phyloP scores from a whole-genome alignment of 1,140 invertebrate genomes.

The Drosophila orosa region DNA sequence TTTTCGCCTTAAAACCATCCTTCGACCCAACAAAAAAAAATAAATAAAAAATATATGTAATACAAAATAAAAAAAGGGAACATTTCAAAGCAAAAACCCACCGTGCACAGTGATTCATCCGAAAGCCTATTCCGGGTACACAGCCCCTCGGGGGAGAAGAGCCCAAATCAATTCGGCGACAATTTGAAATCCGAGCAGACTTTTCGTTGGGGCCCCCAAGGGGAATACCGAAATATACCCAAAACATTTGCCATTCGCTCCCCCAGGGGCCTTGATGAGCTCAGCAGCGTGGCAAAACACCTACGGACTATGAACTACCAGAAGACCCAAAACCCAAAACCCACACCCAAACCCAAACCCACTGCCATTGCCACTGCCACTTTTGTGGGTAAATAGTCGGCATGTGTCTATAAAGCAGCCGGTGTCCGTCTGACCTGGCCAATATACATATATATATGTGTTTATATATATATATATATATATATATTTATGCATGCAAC shows the following conservation, averaged over 20 bases:
- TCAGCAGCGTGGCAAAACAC: slow-evolving; percentile 55
- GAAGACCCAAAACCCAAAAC: slow-evolving; percentile 11
- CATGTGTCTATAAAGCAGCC: slow-evolving; percentile 59
- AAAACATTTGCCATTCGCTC: slow-evolving; percentile 27
- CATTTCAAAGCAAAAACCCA: slow-evolving; percentile 1
- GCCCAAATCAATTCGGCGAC: slow-evolving; percentile 18
- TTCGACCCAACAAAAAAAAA: neutral
- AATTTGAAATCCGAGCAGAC: slow-evolving; percentile 12
- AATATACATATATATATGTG: slow-evolving; percentile 35
- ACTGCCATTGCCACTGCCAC: slow-evolving; percentile 32
- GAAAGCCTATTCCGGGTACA: slow-evolving; percentile 2
- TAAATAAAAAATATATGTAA: neutral
- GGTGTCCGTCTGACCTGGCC: slow-evolving; percentile 27
- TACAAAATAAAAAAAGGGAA: neutral
- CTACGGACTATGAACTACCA: slow-evolving; percentile 7
- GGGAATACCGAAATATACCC: slow-evolving; percentile 15
- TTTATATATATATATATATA: neutral
- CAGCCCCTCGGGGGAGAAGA: slow-evolving; percentile 9
- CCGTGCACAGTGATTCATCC: neutral
- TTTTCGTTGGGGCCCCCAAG: slow-evolving; percentile 1
- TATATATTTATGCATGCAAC: slow-evolving; percentile 61
- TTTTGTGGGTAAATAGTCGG: slow-evolving; percentile 75
- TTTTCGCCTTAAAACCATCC: slow-evolving; percentile 10
- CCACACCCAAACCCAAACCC: slow-evolving; percentile 10
- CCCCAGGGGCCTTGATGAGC: slow-evolving; percentile 65